Evolutionary conservation across 2,797 vertebrate species (phyloP).

Genomic region (Argentina silus): DNA sequence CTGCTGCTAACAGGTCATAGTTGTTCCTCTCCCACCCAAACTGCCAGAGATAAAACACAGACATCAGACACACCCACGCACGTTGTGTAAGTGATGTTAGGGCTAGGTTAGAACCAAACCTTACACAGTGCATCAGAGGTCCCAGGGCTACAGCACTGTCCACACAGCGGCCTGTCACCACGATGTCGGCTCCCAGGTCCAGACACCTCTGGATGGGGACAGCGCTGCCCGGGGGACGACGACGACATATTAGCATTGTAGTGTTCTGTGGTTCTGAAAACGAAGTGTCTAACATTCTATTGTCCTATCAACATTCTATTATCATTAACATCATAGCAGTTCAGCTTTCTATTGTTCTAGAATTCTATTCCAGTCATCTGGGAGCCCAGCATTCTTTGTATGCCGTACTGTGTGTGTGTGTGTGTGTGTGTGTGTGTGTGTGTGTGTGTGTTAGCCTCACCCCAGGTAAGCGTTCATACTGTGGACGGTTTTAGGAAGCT

Average conservation of each 20-base stretch:
- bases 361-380: too few species aligned
- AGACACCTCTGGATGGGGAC: slow-evolving; percentile 83
- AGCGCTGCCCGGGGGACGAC: slow-evolving; percentile 66
- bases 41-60: slow-evolving; percentile 61
- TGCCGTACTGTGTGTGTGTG: neutral
- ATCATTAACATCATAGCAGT: neutral
- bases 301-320: neutral
- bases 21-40: slow-evolving; percentile 85
- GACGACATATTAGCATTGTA: neutral
- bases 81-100: too few species aligned
- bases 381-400: too few species aligned
- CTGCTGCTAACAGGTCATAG: slow-evolving; percentile 85
- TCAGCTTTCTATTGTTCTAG: neutral
- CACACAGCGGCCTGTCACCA: slow-evolving; percentile 85
- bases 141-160: slow-evolving; percentile 86
- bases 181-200: slow-evolving; percentile 85
- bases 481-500: slow-evolving; percentile 78
- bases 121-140: slow-evolving; percentile 86
- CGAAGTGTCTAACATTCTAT: neutral
- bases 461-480: slow-evolving; percentile 89
- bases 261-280: neutral
- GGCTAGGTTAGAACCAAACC: neutral
- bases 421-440: neutral
- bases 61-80: slow-evolving; percentile 20
- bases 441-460: slow-evolving; percentile 56